These are phyloP conservation scores for Polyergus mexicanus DNA, from an alignment of 1,140 invertebrate species.

Conservation along the genomic window DNA sequence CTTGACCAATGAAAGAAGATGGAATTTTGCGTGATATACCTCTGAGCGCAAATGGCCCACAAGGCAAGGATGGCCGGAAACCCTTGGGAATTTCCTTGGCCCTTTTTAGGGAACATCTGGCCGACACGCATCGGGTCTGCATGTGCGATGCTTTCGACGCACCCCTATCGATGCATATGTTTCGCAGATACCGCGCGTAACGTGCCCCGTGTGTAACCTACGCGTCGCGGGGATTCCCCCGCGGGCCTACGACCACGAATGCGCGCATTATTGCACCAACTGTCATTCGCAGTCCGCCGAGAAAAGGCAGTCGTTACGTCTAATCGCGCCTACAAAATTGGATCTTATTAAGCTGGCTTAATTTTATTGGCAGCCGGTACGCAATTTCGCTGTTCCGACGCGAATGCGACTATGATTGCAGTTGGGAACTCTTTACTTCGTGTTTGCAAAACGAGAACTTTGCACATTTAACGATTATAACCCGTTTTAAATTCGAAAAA, in stretches of 20 bases:
- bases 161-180: conserved; percentile 83
- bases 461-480: not conserved
- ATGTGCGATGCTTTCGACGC: conserved; percentile 68
- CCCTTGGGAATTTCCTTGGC: conserved; percentile 81
- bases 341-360: conserved; percentile 44
- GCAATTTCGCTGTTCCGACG: conserved; percentile 11
- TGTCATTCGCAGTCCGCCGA: conserved; percentile 58
- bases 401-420: conserved; percentile 10
- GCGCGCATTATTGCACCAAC: conserved; percentile 62
- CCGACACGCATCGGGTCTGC: conserved; percentile 73
- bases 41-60: conserved; percentile 13
- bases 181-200: conserved; percentile 79
- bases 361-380: conserved; percentile 31
- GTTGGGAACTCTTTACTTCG: not conserved
- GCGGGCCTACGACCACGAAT: conserved; percentile 22
- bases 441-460: not conserved
- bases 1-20: not conserved
- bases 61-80: conserved; percentile 39
- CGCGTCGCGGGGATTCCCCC: conserved; percentile 61
- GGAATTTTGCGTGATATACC: not conserved
- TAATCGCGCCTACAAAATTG: conserved; percentile 54
- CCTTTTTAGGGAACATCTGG: conserved; percentile 81
- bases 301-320: conserved; percentile 29
- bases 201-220: conserved; percentile 62
- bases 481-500: not conserved